Evolutionary conservation across 2,797 vertebrate genomes (phyloP), one percentile per base, ranked within the genome.

Genomic region (Uromys caudimaculatus): DNA sequence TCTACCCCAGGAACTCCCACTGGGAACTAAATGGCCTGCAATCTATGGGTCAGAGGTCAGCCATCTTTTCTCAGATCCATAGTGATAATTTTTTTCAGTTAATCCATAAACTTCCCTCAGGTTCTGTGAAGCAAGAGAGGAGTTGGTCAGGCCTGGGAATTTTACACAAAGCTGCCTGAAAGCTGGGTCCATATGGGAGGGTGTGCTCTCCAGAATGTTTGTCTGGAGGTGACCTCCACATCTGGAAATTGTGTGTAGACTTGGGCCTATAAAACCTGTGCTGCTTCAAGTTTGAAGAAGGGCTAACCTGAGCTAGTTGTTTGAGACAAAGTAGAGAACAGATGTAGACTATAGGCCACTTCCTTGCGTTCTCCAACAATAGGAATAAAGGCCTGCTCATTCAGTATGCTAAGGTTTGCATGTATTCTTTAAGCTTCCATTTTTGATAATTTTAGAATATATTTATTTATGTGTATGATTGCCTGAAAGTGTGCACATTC

Each of bases 271-370:
- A 62, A 77, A 71, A 90, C 79, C 0, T 67, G 2, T 38, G 47
- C 27, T 69, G 16, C 50, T 82, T 95, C 77, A 62, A 62, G 50
- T 78, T 41, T 85, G 50, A 76, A 35, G n/a, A 91, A 23, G 56
- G 1, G 14, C 21, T 91, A 91, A 86, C 2, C 12, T 75, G 9
- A 96, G n/a, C 14, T 38, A 50, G 38, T 75, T 52, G 1, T 86
- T 89, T 95, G 77, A 81, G 12, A 85, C 47, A 95, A 96, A 95
- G 35, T 38, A 93, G 54, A 73, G 58, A 88, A 81, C 35, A 88
- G 6, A 8, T 75, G 27, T 16, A 93, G 52, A 38, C 41, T 90
- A 58, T 19, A 71, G 58, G 41, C 41, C 11, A 82, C 44, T 89
- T 83, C 35, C 8, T 69, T 67, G 2, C 95, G 50, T 81, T 95